Base-by-base conservation (phyloP, 2,888 invertebrate species). In the Phortica okadai region DNA sequence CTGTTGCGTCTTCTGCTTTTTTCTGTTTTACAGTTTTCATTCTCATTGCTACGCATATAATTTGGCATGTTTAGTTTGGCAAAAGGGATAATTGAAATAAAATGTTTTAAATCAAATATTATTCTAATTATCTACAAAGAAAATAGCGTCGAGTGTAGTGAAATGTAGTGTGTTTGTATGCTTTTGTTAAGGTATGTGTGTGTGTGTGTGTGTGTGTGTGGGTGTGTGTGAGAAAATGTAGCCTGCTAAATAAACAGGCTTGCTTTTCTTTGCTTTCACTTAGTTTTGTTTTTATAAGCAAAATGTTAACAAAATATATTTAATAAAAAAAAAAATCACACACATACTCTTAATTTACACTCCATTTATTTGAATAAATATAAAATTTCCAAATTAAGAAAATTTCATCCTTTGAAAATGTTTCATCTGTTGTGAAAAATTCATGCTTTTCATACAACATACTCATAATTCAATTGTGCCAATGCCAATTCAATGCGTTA, bases 41-140 rank as follows among this genome's bases (percentile, higher is more conserved):
- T 33, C 64, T 14, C 64, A 54, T 64, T 78, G 69, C 74, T 77
- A 1, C 56, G 16, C 62, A 62, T 21, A 62, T 25, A 62, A 25
- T 62, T 62, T 41, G 62, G 66, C 44, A 78, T 82, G 81, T 86
- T 83, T 79, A 83, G 83, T 80, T 82, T 78, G 77, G 77, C 10
- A 56, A 72, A 56, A 72, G 76, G 76, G 76, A 80, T 85, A 88
- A 86, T 86, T 88, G 88, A 88, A 86, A 88, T 88, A 85, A 86
- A 88, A 87, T 88, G 87, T 86, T 88, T 82, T 79, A 83, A 87
- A 82, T 85, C 82, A 86, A 88, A 87, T 88, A 86, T 88, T 86
- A 85, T 86, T 85, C 83, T 85, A 87, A 88, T 86, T 88, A 88
- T 83, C 74, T 79, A 78, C 80, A 82, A 81, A 75, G 83, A 86